Base-by-base conservation (phyloP, 1,140 invertebrate genomes). In the Diuraphis noxia region DNA sequence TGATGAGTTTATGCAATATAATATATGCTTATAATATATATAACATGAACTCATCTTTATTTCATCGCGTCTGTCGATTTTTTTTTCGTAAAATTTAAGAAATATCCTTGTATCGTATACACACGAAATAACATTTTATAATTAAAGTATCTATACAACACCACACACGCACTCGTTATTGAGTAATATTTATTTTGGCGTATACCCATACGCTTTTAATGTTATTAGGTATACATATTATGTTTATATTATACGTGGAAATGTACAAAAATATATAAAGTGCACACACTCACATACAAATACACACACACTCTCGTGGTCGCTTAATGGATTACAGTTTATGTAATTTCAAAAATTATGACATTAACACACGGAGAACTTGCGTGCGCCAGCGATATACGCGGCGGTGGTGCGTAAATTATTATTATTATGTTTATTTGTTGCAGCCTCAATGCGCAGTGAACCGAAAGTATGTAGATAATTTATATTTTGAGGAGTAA, bases 381-480 rank as follows among this genome's bases (percentile, higher is more conserved):
- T 46, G 43, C 43, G 17, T 0, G 43, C 43, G 43, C 8, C 43
- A 17, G 34, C 77, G 36, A 81, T 5, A 38, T 38, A 82, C 79
- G 17, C 38, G 38, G 23, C 79, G 38, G 79, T 23, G 38, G 23
- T 10, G 38, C 79, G 79, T 82, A 38, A 17, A 63, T 63, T 30
- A 10, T 9, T n/a, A 49, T 49, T 49, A 49, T 46, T 49, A 63
- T 63, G 56, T 72, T n/a, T 34, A 79, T 36, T 38, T 30, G 79
- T 82, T 82, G 38, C 38, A 84, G 81, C 81, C 81, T 84, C 81
- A 84, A 84, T 84, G 41, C 10, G 81, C 81, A 43, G 40, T 84
- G 81, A 43, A 84, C 81, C 81, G 41, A 43, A 84, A n/a, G n/a
- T n/a, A 84, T 43, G 38, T 40, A 25, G 81, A 43, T 84, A 84